Percentiles rank a stretch among this genome's conserved stretches.
phyloP scores from a whole-genome alignment of 1,140 invertebrate genomes.

The Hetaerina americana region DNA sequence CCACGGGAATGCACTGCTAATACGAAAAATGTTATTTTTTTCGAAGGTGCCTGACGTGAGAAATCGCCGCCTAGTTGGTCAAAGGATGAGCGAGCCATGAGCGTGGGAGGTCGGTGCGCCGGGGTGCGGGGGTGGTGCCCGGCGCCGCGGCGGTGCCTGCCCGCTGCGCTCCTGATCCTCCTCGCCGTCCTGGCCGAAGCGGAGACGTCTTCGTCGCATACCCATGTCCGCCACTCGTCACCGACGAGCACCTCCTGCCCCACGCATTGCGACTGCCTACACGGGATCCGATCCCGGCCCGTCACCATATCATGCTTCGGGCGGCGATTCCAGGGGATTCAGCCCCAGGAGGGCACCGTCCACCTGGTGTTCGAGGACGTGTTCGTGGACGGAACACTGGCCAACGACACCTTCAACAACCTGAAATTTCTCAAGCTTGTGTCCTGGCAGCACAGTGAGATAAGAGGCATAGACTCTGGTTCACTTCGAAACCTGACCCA shows the following conservation, averaged over 20 bases:
- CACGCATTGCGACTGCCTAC: neutral
- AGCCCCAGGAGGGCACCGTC: neutral
- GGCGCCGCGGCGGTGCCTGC: slow-evolving; percentile 14
- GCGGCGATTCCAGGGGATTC: neutral
- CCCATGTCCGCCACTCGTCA: neutral
- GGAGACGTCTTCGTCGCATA: neutral
- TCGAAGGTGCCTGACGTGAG: neutral
- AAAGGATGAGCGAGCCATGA: slow-evolving; percentile 20
- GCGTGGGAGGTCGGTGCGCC: slow-evolving; percentile 19
- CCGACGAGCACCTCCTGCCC: neutral
- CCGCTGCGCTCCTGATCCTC: slow-evolving; percentile 17
- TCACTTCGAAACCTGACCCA: slow-evolving; percentile 20
- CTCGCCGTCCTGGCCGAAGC: slow-evolving; percentile 12
- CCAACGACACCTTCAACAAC: slow-evolving; percentile 10
- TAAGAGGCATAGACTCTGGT: slow-evolving; percentile 18
- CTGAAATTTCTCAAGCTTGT: slow-evolving; percentile 19
- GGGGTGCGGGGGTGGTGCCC: slow-evolving; percentile 18
- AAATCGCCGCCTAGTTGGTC: slow-evolving; percentile 20
- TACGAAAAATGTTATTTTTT: too few species aligned
- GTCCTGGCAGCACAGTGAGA: slow-evolving; percentile 20
- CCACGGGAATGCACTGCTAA: too few species aligned
- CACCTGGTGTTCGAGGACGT: neutral
- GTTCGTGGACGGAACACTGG: neutral
- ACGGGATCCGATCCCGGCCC: neutral
- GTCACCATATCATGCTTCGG: neutral